Conservation (phyloP, 53 echinoderm and acorn worm genomes). For the Echinarachnius parma region DNA sequence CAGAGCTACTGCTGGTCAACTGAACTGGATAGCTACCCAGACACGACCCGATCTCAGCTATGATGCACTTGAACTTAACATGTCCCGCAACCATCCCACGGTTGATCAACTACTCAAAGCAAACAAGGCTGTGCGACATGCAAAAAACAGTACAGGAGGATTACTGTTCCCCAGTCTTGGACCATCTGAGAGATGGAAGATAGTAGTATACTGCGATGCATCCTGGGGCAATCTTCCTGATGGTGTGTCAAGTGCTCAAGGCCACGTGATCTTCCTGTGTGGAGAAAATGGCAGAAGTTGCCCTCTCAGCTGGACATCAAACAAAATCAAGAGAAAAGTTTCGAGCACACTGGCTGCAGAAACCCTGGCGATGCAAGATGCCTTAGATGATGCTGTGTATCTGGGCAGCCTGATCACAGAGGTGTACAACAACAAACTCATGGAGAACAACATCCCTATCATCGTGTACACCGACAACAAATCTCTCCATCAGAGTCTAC, state of each 20-base stretch:
- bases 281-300: constrained; percentile 25
- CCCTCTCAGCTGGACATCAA: constrained; percentile 42
- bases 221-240: constrained; percentile 60
- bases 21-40: constrained; percentile 53
- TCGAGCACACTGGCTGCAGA: constrained; percentile 61
- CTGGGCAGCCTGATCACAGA: constrained; percentile 45
- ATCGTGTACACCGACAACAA: constrained; percentile 35
- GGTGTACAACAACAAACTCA: constrained; percentile 16
- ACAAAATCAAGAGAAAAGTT: constrained; percentile 51
- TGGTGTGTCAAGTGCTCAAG: constrained; percentile 58
- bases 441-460: constrained; percentile 10
- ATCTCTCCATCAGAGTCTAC: constrained; percentile 52
- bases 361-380: constrained; percentile 31
- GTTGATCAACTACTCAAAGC: constrained; percentile 38
- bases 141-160: constrained; percentile 7
- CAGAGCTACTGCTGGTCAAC: constrained; percentile 46
- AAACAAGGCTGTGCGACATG: constrained; percentile 45
- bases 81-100: constrained; percentile 45
- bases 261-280: constrained; percentile 44
- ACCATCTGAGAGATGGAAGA: constrained; percentile 28
- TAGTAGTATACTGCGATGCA: constrained; percentile 50
- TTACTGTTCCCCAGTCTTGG: constrained; percentile 23
- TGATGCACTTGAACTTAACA: constrained; percentile 54
- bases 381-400: constrained; percentile 47
- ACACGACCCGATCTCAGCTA: constrained; percentile 50